These are phyloP conservation scores for Drosophila paracracens DNA, from an alignment of 2,888 invertebrate species.

Conservation along the genomic window DNA sequence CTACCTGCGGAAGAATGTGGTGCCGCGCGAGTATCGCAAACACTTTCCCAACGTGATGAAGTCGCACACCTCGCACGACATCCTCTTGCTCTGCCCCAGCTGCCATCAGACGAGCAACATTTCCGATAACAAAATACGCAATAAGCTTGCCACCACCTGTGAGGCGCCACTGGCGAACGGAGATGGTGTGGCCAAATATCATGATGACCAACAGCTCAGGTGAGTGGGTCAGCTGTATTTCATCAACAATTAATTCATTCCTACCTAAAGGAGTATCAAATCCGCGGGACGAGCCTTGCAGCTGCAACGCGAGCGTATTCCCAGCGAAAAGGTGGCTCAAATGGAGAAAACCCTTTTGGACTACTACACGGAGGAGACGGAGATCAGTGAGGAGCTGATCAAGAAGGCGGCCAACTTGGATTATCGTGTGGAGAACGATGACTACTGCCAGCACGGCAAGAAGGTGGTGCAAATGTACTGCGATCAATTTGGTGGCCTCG, in stretches of 20 bases:
- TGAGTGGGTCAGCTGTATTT: constrained; percentile 30
- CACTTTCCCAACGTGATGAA: constrained; percentile 91
- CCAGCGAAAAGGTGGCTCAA: constrained; percentile 85
- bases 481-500: constrained; percentile 86
- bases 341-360: constrained; percentile 86
- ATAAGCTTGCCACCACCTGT: constrained; percentile 87
- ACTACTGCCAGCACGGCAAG: constrained; percentile 86
- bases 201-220: constrained; percentile 84
- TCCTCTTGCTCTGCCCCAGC: constrained; percentile 89
- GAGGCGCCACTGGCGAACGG: constrained; percentile 87
- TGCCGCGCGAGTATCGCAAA: constrained; percentile 92
- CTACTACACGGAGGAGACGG: constrained; percentile 85
- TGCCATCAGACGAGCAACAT: constrained; percentile 91
- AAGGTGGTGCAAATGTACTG: constrained; percentile 88
- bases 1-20: constrained; percentile 91
- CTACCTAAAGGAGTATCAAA: constrained; percentile 85
- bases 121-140: constrained; percentile 87
- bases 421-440: constrained; percentile 85
- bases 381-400: constrained; percentile 86
- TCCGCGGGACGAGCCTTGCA: constrained; percentile 88
- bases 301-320: constrained; percentile 85
- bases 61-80: constrained; percentile 92
- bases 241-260: background rate
- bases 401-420: constrained; percentile 86
- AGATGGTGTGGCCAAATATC: constrained; percentile 74